Percentiles rank a stretch among this genome's conserved stretches.
phyloP scores from a whole-genome alignment of 1,140 invertebrate species.

The Microplitis mediator region DNA sequence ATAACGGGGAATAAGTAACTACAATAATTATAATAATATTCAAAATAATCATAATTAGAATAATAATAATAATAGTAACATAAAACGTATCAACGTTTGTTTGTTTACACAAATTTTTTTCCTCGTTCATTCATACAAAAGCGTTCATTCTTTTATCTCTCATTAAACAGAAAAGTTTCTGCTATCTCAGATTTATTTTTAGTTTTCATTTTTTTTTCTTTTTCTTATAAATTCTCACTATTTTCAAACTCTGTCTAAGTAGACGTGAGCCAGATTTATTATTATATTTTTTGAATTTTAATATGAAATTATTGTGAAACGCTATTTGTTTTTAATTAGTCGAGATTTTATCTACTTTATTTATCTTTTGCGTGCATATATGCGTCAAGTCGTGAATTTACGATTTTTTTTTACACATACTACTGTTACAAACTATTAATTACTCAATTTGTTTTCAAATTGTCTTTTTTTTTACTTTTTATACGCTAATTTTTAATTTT shows the following conservation, averaged over 20 bases:
- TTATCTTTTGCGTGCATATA: slow-evolving; percentile 16
- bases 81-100: slow-evolving; percentile 27
- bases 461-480: neutral
- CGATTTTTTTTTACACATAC: neutral
- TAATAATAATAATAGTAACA: slow-evolving; percentile 22
- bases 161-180: slow-evolving; percentile 17
- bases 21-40: slow-evolving; percentile 19
- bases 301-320: slow-evolving; percentile 17
- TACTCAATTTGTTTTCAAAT: neutral
- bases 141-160: slow-evolving; percentile 9
- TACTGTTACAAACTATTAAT: neutral
- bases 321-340: slow-evolving; percentile 1
- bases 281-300: slow-evolving; percentile 9
- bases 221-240: slow-evolving; percentile 21
- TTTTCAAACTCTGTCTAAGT: neutral
- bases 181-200: neutral
- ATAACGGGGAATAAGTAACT: slow-evolving; percentile 31
- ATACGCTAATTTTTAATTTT: too few species aligned
- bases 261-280: neutral
- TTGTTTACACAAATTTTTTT: neutral
- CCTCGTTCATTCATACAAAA: slow-evolving; percentile 1
- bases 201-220: slow-evolving; percentile 1
- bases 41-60: neutral
- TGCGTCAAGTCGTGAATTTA: neutral
- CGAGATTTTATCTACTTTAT: slow-evolving; percentile 4